A percentile compares a stretch with the other conserved stretches of the same genome.
phyloP scores from a whole-genome alignment of 2,113 vertebrate species.

The Bubalus kerabau region DNA sequence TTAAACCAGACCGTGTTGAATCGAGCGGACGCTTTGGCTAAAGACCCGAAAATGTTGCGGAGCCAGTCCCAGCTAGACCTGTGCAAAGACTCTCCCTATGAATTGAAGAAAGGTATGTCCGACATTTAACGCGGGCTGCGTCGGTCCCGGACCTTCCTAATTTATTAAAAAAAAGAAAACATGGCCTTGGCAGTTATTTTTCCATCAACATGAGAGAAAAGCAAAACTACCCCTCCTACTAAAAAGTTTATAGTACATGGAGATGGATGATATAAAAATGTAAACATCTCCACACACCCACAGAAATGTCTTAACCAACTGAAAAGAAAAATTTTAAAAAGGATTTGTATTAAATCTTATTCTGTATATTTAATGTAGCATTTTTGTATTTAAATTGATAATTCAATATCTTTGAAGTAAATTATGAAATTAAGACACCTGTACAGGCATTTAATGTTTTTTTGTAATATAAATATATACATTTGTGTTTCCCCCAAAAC shows the following conservation, averaged over 20 bases:
- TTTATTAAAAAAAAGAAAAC: conserved; percentile 78
- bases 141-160: conserved; percentile 79
- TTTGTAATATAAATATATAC: conserved; percentile 88
- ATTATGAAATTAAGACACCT: conserved; percentile 94
- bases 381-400: conserved; percentile 99
- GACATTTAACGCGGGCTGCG: conserved; percentile 95
- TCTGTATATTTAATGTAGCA: conserved; percentile 99
- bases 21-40: conserved; percentile 95
- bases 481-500: conserved; percentile 83
- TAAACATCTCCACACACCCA: conserved; percentile 79
- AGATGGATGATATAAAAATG: conserved; percentile 85
- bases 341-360: conserved; percentile 99
- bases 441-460: conserved; percentile 91
- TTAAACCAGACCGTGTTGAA: conserved; percentile 98
- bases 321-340: conserved; percentile 81
- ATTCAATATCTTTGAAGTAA: conserved; percentile 99
- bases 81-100: conserved; percentile 98
- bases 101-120: conserved; percentile 99
- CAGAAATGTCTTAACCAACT: conserved; percentile 91
- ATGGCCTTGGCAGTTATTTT: conserved; percentile 82
- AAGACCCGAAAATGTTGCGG: conserved; percentile 92
- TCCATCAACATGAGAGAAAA: conserved; percentile 77
- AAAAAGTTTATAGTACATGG: conserved; percentile 92
- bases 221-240: conserved; percentile 76
- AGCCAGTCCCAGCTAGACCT: conserved; percentile 96